A percentile compares a stretch with the other conserved stretches of the same genome.
Conservation (phyloP, 2,113 vertebrate species). For the Oreochromis aureus region DNA sequence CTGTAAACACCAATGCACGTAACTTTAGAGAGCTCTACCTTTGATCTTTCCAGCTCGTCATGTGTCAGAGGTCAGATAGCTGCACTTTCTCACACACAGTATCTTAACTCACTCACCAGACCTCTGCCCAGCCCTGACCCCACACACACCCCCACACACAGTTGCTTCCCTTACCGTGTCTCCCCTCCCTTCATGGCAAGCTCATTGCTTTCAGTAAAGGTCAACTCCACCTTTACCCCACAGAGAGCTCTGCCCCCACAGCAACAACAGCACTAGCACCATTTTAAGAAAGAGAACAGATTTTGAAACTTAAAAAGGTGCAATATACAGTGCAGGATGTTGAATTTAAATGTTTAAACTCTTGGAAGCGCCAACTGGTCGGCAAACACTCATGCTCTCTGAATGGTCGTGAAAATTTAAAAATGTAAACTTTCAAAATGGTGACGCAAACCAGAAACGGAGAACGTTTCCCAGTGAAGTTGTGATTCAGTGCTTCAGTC, state of each 20-base stretch:
- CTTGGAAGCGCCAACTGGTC: not conserved
- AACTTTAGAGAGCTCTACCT: slow-evolving; percentile 39
- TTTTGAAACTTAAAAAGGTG: not conserved
- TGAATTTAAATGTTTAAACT: not conserved
- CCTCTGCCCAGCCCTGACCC: not conserved
- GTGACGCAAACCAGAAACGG: not conserved
- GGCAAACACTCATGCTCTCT: not conserved
- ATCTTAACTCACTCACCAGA: slow-evolving; percentile 34
- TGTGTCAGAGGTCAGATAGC: slow-evolving; percentile 63
- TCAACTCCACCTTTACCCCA: slow-evolving; percentile 49
- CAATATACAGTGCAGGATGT: not conserved
- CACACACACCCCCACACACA: not conserved
- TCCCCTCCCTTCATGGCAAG: slow-evolving; percentile 17
- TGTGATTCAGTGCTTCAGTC: not conserved
- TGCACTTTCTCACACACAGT: slow-evolving; percentile 57
- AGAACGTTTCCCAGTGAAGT: not conserved
- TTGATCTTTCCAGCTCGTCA: slow-evolving; percentile 51
- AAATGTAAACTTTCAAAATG: not conserved
- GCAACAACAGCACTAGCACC: not conserved
- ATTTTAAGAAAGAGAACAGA: not conserved
- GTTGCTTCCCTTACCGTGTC: slow-evolving; percentile 17
- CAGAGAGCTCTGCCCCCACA: slow-evolving; percentile 2
- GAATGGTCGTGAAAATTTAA: not conserved
- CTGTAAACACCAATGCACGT: slow-evolving; percentile 25
- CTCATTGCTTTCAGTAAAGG: slow-evolving; percentile 49